Base-by-base conservation (phyloP, 2,888 invertebrate species). In the Lampropteryx suffumata region DNA sequence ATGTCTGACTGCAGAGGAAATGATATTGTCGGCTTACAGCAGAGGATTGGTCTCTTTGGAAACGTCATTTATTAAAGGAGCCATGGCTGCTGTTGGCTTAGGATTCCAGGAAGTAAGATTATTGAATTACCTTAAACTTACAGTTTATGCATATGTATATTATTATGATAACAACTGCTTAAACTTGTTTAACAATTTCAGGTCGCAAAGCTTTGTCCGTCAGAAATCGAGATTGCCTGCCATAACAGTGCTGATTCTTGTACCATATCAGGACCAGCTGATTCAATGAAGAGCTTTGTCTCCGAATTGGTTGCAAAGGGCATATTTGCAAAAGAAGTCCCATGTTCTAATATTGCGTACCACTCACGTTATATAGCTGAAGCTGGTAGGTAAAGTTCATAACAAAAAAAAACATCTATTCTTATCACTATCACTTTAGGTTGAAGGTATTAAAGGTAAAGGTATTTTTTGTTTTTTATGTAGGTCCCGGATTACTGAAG, bases 41-140 rank as follows among this genome's bases (percentile, higher is more conserved):
- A 91, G 96, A 60, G 96, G 96, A 1, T 83, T 91, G 59, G 93
- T 94, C 1, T 94, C 94, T 28, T 64, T 92, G 29, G 92, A 94
- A 56, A 91, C 92, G 0, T 85, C 91, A 14, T 83, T 94, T 46
- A 92, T 94, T 14, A 79, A 73, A 6, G 96, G 96, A 11, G 94
- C 94, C n/a, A 97, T 97, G 97, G 97, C 97, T n/a, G 96, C 96
- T 4, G 91, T 97, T 12, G 97, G 95, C 4, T 64, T 93, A 14
- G 91, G 92, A 3, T 91, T 84, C 54, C 76, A 87, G 27, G 73
- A 90, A 3, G 86, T 92, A 78, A 64, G 51, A 21, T 21, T 1
- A 17, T 21, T n/a, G 6, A 13, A 11, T 10, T 6, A 8, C 2
- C 1, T 32, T 26, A 13, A 34, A 21, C 10, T 17, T 17, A 4